Evolutionary conservation across 1,140 invertebrate species (phyloP).

Genomic region (Pseudomyrmex sp.): DNA sequence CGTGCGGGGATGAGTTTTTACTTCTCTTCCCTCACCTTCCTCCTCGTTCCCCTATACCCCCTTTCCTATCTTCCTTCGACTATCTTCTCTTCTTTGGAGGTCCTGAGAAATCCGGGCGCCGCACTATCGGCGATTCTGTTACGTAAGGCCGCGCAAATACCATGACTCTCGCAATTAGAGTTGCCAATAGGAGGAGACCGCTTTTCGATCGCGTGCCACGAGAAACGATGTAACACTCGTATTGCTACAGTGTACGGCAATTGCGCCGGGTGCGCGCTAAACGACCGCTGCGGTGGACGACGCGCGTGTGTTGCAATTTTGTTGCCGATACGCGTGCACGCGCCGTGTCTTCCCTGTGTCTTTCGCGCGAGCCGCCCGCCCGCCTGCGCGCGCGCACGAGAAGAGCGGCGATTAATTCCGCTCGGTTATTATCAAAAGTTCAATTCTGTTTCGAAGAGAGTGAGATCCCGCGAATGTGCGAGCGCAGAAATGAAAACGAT

Average conservation of each 20-base stretch:
- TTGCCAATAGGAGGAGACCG: conserved; percentile 67
- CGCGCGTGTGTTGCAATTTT: conserved; percentile 49
- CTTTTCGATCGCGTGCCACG: conserved; percentile 69
- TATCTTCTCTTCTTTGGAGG: conserved; percentile 13
- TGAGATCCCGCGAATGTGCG: background rate
- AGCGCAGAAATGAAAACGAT: background rate
- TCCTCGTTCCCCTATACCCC: background rate
- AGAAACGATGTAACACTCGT: conserved; percentile 64
- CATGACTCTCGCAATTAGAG: conserved; percentile 69
- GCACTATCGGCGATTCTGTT: conserved; percentile 62
- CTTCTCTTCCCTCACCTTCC: background rate
- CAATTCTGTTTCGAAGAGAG: conserved; percentile 1
- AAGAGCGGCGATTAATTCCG: conserved; percentile 41
- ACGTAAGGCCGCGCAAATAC: conserved; percentile 67
- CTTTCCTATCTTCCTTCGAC: background rate
- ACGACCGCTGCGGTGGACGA: conserved; percentile 15
- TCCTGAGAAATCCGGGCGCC: conserved; percentile 58
- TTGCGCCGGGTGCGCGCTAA: conserved; percentile 61
- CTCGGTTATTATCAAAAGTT: conserved; percentile 52
- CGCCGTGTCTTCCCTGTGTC: conserved; percentile 20
- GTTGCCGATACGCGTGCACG: conserved; percentile 29
- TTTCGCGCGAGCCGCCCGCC: background rate
- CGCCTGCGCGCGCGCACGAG: too few species aligned
- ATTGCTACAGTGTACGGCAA: conserved; percentile 70
- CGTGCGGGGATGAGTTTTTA: conserved; percentile 64